Percentiles rank a stretch among this genome's conserved stretches.
These are phyloP conservation scores for Coleophora flavipennella DNA, from an alignment of 2,888 invertebrate genomes.

Conservation along the genomic window DNA sequence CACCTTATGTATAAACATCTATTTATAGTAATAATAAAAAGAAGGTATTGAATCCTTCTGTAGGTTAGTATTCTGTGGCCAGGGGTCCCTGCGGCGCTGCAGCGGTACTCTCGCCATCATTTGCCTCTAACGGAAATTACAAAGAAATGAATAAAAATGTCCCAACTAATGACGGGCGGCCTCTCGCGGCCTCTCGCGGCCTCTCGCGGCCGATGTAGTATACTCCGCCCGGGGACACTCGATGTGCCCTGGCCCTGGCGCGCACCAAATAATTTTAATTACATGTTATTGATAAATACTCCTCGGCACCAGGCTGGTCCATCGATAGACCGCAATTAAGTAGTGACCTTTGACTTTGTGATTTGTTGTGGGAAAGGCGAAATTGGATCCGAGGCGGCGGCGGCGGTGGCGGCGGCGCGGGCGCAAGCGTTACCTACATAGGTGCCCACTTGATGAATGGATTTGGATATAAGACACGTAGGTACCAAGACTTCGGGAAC, in stretches of 20 bases:
- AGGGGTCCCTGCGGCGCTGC: constrained; percentile 49
- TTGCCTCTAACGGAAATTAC: constrained; percentile 67
- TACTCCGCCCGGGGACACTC: constrained; percentile 58
- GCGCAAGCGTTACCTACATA: constrained; percentile 24
- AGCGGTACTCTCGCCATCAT: constrained; percentile 59
- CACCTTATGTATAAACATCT: no score
- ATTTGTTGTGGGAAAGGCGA: constrained; percentile 66
- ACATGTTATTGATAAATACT: constrained; percentile 70
- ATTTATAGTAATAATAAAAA: no score
- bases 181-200: constrained; percentile 60
- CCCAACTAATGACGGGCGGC: constrained; percentile 59
- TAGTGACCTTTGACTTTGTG: constrained; percentile 62
- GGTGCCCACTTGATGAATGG: no score
- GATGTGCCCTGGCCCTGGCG: constrained; percentile 20
- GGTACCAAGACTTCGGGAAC: no score
- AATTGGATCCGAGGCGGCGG: constrained; percentile 34
- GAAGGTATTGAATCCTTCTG: no score
- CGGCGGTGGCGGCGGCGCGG: constrained; percentile 26
- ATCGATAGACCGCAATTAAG: constrained; percentile 65
- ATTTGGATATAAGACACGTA: no score
- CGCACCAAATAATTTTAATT: constrained; percentile 67
- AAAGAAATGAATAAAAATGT: constrained; percentile 69
- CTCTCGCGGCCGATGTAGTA: constrained; percentile 67
- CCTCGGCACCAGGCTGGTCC: constrained; percentile 58
- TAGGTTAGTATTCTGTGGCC: constrained; percentile 2